Percentiles rank a stretch among this genome's conserved stretches.
These are phyloP conservation scores for Orgyia antiqua DNA, from an alignment of 2,888 invertebrate genomes.

Conservation along the genomic window DNA sequence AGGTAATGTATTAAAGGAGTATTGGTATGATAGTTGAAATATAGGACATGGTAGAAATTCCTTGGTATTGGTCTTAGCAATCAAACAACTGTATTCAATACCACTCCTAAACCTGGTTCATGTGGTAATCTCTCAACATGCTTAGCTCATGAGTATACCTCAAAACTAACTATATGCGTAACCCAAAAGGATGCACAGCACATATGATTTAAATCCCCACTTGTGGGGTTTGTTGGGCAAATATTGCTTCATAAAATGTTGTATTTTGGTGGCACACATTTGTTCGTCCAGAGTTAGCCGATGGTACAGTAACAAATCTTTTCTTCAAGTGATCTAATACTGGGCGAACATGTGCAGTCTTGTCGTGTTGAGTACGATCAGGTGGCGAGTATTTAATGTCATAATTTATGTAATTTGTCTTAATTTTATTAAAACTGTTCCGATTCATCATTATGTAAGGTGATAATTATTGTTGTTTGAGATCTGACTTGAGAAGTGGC, in stretches of 20 bases:
- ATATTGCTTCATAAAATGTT: constrained; percentile 16
- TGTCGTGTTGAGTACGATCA: constrained; percentile 15
- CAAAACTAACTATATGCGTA: constrained; percentile 28
- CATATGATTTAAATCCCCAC: constrained; percentile 18
- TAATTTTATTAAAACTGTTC: constrained; percentile 24
- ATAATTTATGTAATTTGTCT: constrained; percentile 21
- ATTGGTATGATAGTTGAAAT: constrained; percentile 35
- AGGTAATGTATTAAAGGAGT: constrained; percentile 32
- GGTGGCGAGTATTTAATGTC: constrained; percentile 21
- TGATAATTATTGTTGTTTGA: too few species aligned
- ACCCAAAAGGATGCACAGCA: constrained; percentile 19
- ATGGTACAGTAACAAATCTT: constrained; percentile 12
- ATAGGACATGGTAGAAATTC: constrained; percentile 14
- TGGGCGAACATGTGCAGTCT: constrained; percentile 29
- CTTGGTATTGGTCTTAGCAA: constrained; percentile 12
- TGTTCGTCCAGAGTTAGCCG: constrained; percentile 15
- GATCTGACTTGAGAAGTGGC: too few species aligned
- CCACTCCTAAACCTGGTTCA: constrained; percentile 20
- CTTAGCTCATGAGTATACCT: constrained; percentile 23
- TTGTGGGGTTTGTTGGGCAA: constrained; percentile 17
- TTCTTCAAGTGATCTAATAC: constrained; percentile 23
- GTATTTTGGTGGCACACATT: constrained; percentile 18
- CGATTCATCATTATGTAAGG: constrained; percentile 27
- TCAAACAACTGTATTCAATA: constrained; percentile 12
- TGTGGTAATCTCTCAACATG: constrained; percentile 16